phyloP scores from a whole-genome alignment of 2,797 vertebrate species.

The Sebastolobus altivelis region DNA sequence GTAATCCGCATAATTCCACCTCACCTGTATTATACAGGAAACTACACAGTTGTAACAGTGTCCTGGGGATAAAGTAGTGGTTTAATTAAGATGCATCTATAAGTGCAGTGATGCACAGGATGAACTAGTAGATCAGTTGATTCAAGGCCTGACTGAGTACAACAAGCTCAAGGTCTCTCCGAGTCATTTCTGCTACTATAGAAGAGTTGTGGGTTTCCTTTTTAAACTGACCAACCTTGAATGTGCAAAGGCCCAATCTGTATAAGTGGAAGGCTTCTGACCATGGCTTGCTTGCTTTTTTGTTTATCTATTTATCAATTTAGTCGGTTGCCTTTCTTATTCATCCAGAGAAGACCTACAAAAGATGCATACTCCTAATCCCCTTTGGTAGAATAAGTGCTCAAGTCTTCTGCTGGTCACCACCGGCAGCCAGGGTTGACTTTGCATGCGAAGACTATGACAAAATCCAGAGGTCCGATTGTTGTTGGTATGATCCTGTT shows the following conservation, averaged over 20 bases:
- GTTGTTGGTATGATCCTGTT: too few relatives aligned
- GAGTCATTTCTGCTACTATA: background rate
- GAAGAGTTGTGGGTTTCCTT: conserved; percentile 14
- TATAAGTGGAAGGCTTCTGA: background rate
- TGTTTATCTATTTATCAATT: background rate
- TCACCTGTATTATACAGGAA: conserved; percentile 15
- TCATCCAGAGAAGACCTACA: background rate
- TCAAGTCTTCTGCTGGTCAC: background rate
- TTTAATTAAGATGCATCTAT: conserved; percentile 19
- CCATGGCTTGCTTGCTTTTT: background rate
- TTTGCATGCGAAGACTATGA: too few relatives aligned
- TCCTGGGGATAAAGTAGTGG: background rate
- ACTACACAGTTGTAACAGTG: background rate
- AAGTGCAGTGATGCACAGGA: background rate
- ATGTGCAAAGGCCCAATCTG: background rate
- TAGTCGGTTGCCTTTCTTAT: background rate
- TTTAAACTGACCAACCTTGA: conserved; percentile 25
- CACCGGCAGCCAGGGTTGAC: background rate
- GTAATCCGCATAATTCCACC: conserved; percentile 25
- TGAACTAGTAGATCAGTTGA: conserved; percentile 1
- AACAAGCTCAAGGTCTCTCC: conserved; percentile 39
- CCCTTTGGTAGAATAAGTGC: background rate
- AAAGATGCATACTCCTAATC: background rate
- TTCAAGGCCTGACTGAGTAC: conserved; percentile 5
- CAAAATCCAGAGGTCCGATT: too few relatives aligned